Evolutionary conservation across 1,140 invertebrate species (phyloP), one percentile per base, ranked within the genome.

Genomic region (Drosophila bipectinata): DNA sequence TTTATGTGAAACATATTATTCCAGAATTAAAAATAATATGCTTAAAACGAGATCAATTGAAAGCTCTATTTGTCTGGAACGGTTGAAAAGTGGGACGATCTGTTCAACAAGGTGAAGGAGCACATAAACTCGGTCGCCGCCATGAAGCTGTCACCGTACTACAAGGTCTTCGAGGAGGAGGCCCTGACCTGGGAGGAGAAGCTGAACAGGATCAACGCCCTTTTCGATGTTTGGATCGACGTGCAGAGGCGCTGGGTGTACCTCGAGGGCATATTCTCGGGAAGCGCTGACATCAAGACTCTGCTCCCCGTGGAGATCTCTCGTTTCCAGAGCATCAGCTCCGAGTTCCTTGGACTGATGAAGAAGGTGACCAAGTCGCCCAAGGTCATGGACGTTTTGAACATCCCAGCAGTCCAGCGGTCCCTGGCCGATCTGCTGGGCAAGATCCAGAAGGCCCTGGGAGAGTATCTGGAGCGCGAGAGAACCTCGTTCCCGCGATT

Each of bases 161-260:
- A 99, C 91, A 99, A 99, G 93, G 97, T 99, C 57, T 99, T 99
- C 93, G 98, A 99, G 93, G 99, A 99, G 93, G 99, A 99, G 93
- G 98, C 99, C 1, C 92, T 98, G 0, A 97, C 98, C 0, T 99
- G 99, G 99, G 99, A 99, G 92, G 99, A 99, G 89, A 99, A 99
- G 92, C 93, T 99, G 62, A 99, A 99, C 92, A 94, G 98, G 30
- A 99, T 99, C 79, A 99, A 99, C 92, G 97, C 98, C 0, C 92
- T 99, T 9, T 99, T 99, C 92, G 99, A 99, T 92, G 98, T 99
- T 0, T 99, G 99, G 99, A 99, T 99, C 91, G 99, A 99, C 93
- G 99, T 99, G 0, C 99, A 99, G 92, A 94, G 98, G 63, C 95
- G 99, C 60, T 99, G 99, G 99, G 98, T 99, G 0, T 99, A 99